Percentiles rank a stretch among this genome's conserved stretches.
phyloP scores from a whole-genome alignment of 2,113 vertebrate species.

The Ceratotherium simum region DNA sequence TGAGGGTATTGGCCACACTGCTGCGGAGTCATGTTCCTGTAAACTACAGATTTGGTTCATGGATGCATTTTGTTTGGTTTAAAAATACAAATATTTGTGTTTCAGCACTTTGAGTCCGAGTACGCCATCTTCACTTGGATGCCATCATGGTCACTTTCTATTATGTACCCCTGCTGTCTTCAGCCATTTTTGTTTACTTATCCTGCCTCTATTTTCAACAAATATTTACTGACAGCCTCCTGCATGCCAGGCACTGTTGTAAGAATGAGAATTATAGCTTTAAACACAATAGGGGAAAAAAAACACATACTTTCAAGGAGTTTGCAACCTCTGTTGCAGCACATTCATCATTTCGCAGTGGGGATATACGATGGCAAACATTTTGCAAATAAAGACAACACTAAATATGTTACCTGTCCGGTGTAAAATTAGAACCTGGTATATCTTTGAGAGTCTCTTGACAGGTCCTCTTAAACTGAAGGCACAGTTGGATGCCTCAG shows the following conservation, averaged over 20 bases:
- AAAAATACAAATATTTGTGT: not conserved
- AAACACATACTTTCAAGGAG: not conserved
- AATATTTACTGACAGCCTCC: not conserved
- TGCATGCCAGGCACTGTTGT: not conserved
- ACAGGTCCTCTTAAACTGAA: not conserved
- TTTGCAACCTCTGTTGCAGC: not conserved
- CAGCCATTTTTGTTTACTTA: not conserved
- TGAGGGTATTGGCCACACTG: accelerated
- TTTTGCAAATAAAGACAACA: not conserved
- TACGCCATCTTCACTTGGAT: no score
- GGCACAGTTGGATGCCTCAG: not conserved
- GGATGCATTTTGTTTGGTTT: not conserved
- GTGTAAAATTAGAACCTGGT: not conserved
- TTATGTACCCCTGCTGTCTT: not conserved
- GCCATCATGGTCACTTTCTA: not conserved
- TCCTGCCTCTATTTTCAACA: not conserved
- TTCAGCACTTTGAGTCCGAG: not conserved
- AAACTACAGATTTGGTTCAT: not conserved
- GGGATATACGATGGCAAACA: not conserved
- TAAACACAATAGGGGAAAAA: not conserved
- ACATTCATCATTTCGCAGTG: not conserved
- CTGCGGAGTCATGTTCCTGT: not conserved
- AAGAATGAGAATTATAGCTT: not conserved
- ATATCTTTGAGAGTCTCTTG: not conserved
- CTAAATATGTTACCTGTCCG: not conserved